Percentiles rank a stretch among this genome's conserved stretches.
Evolutionary conservation across 2,888 invertebrate genomes (phyloP).

Genomic region (Andricus curvator): DNA sequence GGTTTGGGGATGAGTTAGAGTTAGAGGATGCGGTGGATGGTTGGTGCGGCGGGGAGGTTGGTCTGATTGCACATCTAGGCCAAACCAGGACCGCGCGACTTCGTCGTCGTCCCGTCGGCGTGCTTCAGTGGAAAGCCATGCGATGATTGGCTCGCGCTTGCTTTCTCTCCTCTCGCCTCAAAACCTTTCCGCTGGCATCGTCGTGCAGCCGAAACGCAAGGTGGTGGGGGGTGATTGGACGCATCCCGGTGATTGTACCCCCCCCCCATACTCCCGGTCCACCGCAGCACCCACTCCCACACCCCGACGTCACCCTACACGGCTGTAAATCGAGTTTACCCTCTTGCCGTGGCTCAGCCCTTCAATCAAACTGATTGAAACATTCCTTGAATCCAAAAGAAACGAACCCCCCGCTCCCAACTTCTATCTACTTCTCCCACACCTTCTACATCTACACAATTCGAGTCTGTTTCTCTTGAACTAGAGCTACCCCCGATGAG

Average conservation of each 20-base stretch:
- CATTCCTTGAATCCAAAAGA: slow-evolving; percentile 79
- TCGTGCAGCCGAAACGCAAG: slow-evolving; percentile 55
- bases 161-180: slow-evolving; percentile 60
- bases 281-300: slow-evolving; percentile 57
- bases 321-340: slow-evolving; percentile 79
- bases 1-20: slow-evolving; percentile 60
- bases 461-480: background rate
- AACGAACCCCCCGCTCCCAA: slow-evolving; percentile 69
- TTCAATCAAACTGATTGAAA: slow-evolving; percentile 79
- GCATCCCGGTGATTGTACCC: slow-evolving; percentile 78
- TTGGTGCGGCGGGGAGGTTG: slow-evolving; percentile 62
- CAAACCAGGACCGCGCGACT: slow-evolving; percentile 75
- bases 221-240: slow-evolving; percentile 75
- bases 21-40: slow-evolving; percentile 58
- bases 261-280: slow-evolving; percentile 62
- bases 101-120: slow-evolving; percentile 61
- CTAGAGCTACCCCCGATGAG: background rate
- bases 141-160: slow-evolving; percentile 74
- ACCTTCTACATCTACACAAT: slow-evolving; percentile 7
- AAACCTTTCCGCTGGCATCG: slow-evolving; percentile 49
- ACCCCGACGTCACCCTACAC: slow-evolving; percentile 62
- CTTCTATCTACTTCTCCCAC: slow-evolving; percentile 16
- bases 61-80: slow-evolving; percentile 79
- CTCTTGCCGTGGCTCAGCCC: slow-evolving; percentile 78
- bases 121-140: slow-evolving; percentile 75